Conservation (phyloP, 2,888 invertebrate genomes). For the Calameuta filiformis region DNA sequence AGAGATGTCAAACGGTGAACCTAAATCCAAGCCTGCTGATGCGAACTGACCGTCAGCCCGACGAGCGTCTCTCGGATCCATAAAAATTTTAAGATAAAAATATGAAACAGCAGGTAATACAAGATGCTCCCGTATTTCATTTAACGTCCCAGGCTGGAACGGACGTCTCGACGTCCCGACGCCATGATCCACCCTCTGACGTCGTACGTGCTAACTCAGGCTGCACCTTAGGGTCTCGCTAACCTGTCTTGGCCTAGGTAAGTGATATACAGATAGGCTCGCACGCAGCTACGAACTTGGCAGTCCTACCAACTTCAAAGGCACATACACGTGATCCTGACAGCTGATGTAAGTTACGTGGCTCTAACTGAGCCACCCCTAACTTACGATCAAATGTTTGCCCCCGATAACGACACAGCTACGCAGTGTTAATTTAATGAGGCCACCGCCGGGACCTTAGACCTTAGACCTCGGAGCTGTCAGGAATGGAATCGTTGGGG, state of each 20-base stretch:
- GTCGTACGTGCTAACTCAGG: neutral
- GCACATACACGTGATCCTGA: slow-evolving; percentile 33
- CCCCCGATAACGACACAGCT: slow-evolving; percentile 33
- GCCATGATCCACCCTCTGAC: neutral
- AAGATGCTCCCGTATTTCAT: neutral
- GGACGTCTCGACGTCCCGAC: neutral
- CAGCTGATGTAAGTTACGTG: slow-evolving; percentile 37
- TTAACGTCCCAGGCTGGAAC: neutral
- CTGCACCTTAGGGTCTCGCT: neutral
- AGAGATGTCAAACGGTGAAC: slow-evolving; percentile 40
- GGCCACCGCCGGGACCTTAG: slow-evolving; percentile 19
- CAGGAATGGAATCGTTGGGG: slow-evolving; percentile 1
- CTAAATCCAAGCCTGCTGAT: neutral
- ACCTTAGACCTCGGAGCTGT: neutral
- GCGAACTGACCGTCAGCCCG: neutral
- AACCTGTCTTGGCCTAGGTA: slow-evolving; percentile 30
- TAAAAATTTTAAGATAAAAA: neutral
- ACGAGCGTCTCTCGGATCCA: neutral
- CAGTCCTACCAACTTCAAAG: slow-evolving; percentile 39
- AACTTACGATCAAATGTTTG: slow-evolving; percentile 36
- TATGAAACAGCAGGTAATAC: neutral
- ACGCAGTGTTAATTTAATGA: slow-evolving; percentile 33
- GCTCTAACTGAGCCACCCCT: slow-evolving; percentile 27
- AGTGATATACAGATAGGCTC: slow-evolving; percentile 45
- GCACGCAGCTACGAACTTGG: slow-evolving; percentile 29